These are phyloP conservation scores for Pluvialis apricaria DNA, from an alignment of 2,113 vertebrate genomes.

Conservation along the genomic window DNA sequence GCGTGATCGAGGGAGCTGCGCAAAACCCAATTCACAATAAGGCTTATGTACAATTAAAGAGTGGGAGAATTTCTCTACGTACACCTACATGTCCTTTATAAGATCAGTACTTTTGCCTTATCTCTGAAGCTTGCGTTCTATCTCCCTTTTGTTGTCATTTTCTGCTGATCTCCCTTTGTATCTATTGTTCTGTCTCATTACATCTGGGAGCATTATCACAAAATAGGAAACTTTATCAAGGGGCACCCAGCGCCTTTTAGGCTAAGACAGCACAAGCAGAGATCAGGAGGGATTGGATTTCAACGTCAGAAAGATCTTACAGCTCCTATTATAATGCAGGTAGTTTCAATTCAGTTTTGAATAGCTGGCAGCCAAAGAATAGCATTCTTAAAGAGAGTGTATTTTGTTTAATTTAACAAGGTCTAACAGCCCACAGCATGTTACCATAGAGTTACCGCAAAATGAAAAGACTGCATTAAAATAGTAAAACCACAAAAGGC, in stretches of 20 bases:
- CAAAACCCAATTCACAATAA: not conserved
- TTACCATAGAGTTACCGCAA: conserved; percentile 32
- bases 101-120: conserved; percentile 12
- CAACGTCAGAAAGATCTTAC: conserved; percentile 56
- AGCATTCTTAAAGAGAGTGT: conserved; percentile 51
- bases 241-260: conserved; percentile 41
- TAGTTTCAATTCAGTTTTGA: conserved; percentile 53
- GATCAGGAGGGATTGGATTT: conserved; percentile 60
- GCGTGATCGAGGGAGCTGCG: accelerated
- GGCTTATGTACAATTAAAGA: not conserved
- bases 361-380: conserved; percentile 65
- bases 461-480: conserved; percentile 59
- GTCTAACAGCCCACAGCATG: conserved; percentile 61
- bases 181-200: conserved; percentile 58
- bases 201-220: conserved; percentile 11
- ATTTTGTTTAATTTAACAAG: conserved; percentile 70
- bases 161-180: conserved; percentile 37
- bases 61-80: not conserved
- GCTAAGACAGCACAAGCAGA: conserved; percentile 35
- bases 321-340: conserved; percentile 47
- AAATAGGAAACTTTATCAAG: conserved; percentile 65
- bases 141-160: conserved; percentile 55
- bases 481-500: conserved; percentile 53
- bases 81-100: not conserved
- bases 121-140: conserved; percentile 15